Evolutionary conservation across 2,888 invertebrate species (phyloP), one percentile per base, ranked within the genome.

Genomic region (Xiphydria camelus): DNA sequence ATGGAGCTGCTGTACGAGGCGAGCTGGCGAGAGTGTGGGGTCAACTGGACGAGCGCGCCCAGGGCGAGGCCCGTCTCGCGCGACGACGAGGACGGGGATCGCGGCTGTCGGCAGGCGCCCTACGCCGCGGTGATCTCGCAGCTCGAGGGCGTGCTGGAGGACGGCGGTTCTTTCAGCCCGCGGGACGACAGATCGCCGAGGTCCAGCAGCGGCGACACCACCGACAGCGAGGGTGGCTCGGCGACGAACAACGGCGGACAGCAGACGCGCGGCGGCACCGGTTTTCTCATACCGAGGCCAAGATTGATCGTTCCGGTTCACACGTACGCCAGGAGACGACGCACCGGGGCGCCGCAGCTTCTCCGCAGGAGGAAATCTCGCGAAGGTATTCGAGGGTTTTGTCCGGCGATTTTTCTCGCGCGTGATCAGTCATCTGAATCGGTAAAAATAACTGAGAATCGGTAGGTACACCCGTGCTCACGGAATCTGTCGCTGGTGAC

Each of bases 301-400:
- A 87, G 91, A 66, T 80, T 92, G 59, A 90, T 92, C 68, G 91
- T 91, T 56, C 91, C 92, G 41, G 89, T 91, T 50, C 91, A 92
- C 78, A 91, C 91, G 18, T 91, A 91, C 68, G 91, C 90, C 43
- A 82, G 85, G 50, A 81, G 90, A 55, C 80, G 91, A 51, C 80
- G 90, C 58, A 91, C 91, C 26, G 92, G 92, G 6, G 91, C 91
- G 75, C 79, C 87, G 35, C 78, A 85, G 39, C 66, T 71, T 0
- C 46, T 47, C 14, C 62, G 66, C 34, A 65, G 80, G 49, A 75
- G 81, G 70, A 49, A 78, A 68, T 52, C 66, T 36, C 29, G 29
- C 29, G 29, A 29, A 29, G 29, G 29, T 29, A 14, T 18, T 18
- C 10, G 12, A 43, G n/a, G n/a, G n/a, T n/a, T n/a, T n/a, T n/a